Evolutionary conservation across 1,140 invertebrate species (phyloP), one percentile per base, ranked within the genome.

Genomic region (Leptestheria dahalacensis): DNA sequence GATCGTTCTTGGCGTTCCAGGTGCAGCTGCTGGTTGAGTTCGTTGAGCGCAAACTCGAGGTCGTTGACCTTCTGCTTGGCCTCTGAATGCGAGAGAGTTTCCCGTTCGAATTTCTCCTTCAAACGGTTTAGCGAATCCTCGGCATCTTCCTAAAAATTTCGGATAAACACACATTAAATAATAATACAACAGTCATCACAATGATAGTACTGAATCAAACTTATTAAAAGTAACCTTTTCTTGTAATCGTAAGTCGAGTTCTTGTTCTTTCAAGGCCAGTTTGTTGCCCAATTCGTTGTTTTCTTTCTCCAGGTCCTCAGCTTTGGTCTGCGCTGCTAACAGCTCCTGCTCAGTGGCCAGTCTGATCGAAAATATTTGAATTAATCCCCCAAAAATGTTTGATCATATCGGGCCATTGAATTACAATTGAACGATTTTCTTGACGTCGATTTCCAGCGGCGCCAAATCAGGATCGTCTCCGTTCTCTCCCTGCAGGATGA

Each of bases 281-380:
- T 84, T 83, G 10, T 82, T 84, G 21, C 85, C 82, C 66, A 96
- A 78, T 60, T 95, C 90, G 1, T 82, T 82, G 69, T 92, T 93
- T 69, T 93, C 89, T 64, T 83, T 85, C 69, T 93, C 89, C 55
- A 95, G 67, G 68, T 89, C 88, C 56, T 91, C 85, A 0, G 91
- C 85, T 68, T 91, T 91, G 47, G 80, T 85, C 64, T 86, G 80
- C 1, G 88, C 89, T 9, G 85, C 86, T 1, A 89, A 83, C 21
- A 96, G 73, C 72, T 97, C 91, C 68, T 94, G 88, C 73, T 97
- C 93, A 72, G 92, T 94, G 9, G 91, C 90, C 50, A 96, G 73
- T 18, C 23, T 48, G 3, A 48, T 48, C 21, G 12, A 48, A 41
- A 11, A 3, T 15, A 3, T 23, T 52, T 23, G 25, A 52, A 51